phyloP scores from a whole-genome alignment of 2,113 vertebrate species.

The Castor canadensis region DNA sequence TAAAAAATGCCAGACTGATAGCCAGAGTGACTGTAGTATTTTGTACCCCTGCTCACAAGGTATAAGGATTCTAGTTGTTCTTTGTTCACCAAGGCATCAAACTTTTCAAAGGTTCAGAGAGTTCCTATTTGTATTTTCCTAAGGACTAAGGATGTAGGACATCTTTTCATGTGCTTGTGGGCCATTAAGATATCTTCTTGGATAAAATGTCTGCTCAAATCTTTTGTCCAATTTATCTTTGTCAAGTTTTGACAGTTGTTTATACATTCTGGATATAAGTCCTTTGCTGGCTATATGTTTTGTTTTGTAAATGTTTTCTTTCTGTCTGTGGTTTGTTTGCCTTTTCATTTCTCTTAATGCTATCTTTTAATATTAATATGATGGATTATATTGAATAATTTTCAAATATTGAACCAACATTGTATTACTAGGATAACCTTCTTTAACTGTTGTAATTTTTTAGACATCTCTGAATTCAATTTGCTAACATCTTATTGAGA shows the following conservation, averaged over 20 bases:
- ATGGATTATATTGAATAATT: neutral
- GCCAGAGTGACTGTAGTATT: neutral
- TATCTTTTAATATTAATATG: conserved; percentile 7
- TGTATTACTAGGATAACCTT: neutral
- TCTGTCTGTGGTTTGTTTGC: neutral
- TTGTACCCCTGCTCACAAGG: neutral
- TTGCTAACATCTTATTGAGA: neutral
- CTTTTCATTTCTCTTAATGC: neutral
- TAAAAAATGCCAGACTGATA: neutral
- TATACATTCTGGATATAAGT: neutral
- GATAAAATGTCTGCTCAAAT: neutral
- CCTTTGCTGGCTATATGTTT: neutral
- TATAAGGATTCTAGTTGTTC: neutral
- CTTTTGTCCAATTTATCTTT: neutral
- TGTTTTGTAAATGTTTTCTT: neutral
- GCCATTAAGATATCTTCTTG: neutral
- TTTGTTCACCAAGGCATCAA: neutral
- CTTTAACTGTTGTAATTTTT: neutral
- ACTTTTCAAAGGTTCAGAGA: too few relatives aligned
- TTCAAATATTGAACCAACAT: neutral
- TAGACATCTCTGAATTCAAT: neutral
- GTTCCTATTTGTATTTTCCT: neutral
- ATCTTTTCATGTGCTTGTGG: neutral
- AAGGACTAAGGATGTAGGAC: neutral
- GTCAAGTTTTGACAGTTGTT: neutral